phyloP scores from a whole-genome alignment of 2,113 vertebrate species.

The Antechinus stuartii region DNA sequence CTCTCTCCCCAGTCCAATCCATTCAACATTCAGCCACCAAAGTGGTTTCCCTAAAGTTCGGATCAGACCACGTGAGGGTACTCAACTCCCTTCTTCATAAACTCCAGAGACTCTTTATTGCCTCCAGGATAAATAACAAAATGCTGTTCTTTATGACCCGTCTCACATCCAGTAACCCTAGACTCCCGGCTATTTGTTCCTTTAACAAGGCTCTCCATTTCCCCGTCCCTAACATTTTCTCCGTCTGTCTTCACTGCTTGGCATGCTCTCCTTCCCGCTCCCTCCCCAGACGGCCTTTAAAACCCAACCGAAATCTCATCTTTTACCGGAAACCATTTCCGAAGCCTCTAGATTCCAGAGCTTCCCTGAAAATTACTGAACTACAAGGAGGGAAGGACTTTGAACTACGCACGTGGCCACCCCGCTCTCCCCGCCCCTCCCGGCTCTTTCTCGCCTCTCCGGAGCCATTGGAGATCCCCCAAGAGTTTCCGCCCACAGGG shows the following conservation, averaged over 20 bases:
- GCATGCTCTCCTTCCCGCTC: neutral
- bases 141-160: neutral
- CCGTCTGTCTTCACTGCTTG: neutral
- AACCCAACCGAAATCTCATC: neutral
- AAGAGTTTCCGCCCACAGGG: rapidly evolving
- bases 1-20: no score
- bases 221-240: neutral
- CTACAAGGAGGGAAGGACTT: neutral
- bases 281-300: neutral
- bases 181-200: neutral
- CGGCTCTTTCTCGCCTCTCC: rapidly evolving
- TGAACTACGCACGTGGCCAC: neutral
- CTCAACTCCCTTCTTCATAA: no score
- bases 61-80: no score
- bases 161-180: neutral
- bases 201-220: neutral
- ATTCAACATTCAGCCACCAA: no score
- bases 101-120: no score
- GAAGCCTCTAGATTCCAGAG: neutral
- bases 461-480: neutral
- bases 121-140: no score
- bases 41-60: no score
- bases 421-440: neutral
- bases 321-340: neutral
- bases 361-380: neutral